Evolutionary conservation across 1,140 invertebrate species (phyloP), one percentile per base, ranked within the genome.

Genomic region (Andricus grossulariae): DNA sequence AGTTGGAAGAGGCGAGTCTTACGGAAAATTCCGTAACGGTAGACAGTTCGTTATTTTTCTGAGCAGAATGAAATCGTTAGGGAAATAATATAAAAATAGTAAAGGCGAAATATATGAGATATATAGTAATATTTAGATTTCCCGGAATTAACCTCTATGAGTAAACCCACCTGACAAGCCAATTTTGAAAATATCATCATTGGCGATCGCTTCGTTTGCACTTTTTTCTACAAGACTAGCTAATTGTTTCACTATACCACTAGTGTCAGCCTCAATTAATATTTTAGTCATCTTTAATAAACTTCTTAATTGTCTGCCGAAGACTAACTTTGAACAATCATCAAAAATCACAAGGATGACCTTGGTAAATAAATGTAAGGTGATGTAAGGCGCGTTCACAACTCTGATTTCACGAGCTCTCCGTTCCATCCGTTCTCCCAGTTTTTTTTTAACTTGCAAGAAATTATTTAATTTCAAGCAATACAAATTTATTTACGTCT

Each of bases 161-260:
- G 32, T 18, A 18, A 75, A 73, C 75, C 88, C 82, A 95, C 95
- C 95, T 88, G 95, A 96, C 76, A 96, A 89, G 39, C 95, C 95
- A 83, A 96, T 90, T 84, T 92, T 93, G 87, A 96, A 96, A 18
- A 88, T 80, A 60, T 93, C 93, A 79, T 92, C 88, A 73, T 83
- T 87, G 13, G 86, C 80, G 21, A 93, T 91, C 71, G 94, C 92
- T 60, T 93, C 87, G n/a, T 91, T 90, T 72, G 93, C 93, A 84
- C 84, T 88, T 80, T 91, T 83, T 79, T 91, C 83, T 19, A 93
- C 84, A 50, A 91, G 86, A 15, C 82, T 77, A 25, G 86, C 81
- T 78, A 93, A 84, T 72, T 76, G 82, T 73, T 84, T 85, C 7
- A 85, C 82, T 11, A 90, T 84, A 39, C 75, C 79, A 12, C 76